Evolutionary conservation across 2,113 vertebrate genomes (phyloP), one percentile per base, ranked within the genome.

Genomic region (Chloropsis cyanopogon): DNA sequence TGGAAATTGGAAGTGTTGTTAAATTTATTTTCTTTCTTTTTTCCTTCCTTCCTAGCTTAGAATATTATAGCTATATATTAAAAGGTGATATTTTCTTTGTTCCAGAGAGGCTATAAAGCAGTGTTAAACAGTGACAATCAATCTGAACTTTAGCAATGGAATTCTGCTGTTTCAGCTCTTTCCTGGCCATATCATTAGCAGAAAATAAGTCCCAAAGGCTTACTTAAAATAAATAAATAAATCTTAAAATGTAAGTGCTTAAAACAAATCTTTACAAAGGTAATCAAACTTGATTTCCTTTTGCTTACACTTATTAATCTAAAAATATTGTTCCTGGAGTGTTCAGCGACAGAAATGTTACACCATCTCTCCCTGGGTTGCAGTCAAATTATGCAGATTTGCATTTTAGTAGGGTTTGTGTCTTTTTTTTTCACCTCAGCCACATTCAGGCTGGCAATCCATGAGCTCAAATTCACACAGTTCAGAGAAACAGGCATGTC

Each of bases 141-240:
- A 90, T 96, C 94, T 94, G 52, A 95, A 92, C 75, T 94, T 97
- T 44, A 94, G 66, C 63, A 81, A 47, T 26, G 22, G 53, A 94
- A 84, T 96, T 94, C 57, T 96, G 95, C 83, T 90, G 78, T 78
- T 97, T 97, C 93, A 93, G 96, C 96, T 96, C 49, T 96, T 97
- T 96, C 76, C 63, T 81, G 64, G 35, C 42, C 88, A 14, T 92
- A 75, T 90, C 92, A 93, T 97, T 96, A 96, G 47, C 56, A 52
- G 70, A 96, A 96, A 96, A 96, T 75, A 97, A 97, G 37, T 96
- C 86, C 87, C 73, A 7, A 77, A 81, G 82, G 89, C 85, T 97
- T 96, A 92, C 10, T 49, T 56, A 5, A 54, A 90, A 90, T 54
- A 82, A 82, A 89, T 41, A 89, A 76, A 83, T 83, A 83, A 56